phyloP scores from a whole-genome alignment of 2,888 invertebrate genomes.

The Dynastes maya region DNA sequence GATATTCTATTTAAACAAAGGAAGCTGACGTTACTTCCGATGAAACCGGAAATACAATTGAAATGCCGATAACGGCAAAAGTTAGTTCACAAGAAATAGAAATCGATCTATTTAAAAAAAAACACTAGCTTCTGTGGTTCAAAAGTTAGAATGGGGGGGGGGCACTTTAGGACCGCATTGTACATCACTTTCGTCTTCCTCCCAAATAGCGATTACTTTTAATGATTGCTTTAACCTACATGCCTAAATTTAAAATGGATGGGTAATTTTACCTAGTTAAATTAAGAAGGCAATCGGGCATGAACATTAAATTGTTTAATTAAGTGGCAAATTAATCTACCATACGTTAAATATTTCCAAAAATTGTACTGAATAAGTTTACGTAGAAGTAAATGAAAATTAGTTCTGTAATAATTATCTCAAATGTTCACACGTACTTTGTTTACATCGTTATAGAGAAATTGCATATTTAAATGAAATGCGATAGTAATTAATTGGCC shows the following conservation, averaged over 20 bases:
- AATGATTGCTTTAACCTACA: neutral
- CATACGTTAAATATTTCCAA: neutral
- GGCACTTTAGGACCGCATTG: too few relatives aligned
- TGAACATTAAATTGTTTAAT: slow-evolving; percentile 3
- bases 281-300: neutral
- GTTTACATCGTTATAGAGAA: slow-evolving; percentile 5
- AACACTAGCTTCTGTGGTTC: too few relatives aligned
- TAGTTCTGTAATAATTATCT: neutral
- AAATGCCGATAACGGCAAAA: too few relatives aligned
- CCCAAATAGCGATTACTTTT: neutral
- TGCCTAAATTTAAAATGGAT: neutral
- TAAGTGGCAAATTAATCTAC: neutral
- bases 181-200: neutral
- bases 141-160: too few relatives aligned
- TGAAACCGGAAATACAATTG: too few relatives aligned
- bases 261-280: neutral
- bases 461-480: slow-evolving; percentile 29
- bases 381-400: neutral
- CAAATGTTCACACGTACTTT: slow-evolving; percentile 6
- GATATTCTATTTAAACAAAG: too few relatives aligned
- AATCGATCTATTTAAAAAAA: too few relatives aligned
- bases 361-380: neutral
- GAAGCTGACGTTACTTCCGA: too few relatives aligned
- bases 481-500: slow-evolving; percentile 22
- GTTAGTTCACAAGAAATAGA: too few relatives aligned